Percentiles rank a stretch among this genome's conserved stretches.
Evolutionary conservation across 2,888 invertebrate species (phyloP).

Genomic region (Oligia fasciuncula): DNA sequence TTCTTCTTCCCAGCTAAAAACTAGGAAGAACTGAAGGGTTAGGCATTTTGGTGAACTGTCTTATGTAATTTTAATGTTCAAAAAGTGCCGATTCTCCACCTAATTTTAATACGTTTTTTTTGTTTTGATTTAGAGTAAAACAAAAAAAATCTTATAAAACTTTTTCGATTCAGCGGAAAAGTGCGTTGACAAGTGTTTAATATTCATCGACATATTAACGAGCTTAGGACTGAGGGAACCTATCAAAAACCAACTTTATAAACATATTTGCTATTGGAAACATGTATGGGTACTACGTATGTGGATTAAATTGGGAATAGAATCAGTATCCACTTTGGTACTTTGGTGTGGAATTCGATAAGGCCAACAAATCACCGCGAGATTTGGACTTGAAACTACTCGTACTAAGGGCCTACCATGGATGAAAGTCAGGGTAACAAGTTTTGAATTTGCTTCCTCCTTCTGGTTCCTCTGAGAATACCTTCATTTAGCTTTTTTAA

Average conservation of each 20-base stretch:
- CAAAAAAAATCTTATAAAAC: too few relatives aligned
- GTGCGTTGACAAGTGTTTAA: conserved; percentile 17
- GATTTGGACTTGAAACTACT: background rate
- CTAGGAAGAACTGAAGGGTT: too few relatives aligned
- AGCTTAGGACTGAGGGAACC: background rate
- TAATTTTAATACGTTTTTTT: too few relatives aligned
- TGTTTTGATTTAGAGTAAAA: too few relatives aligned
- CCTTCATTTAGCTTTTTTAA: background rate
- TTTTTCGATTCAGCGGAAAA: background rate
- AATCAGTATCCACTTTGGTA: conserved; percentile 9
- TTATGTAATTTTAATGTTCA: too few relatives aligned
- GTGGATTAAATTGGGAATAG: conserved; percentile 4
- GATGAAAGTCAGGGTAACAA: background rate
- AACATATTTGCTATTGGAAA: conserved; percentile 17
- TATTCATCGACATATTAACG: conserved; percentile 39
- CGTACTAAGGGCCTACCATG: too few relatives aligned
- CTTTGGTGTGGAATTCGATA: background rate
- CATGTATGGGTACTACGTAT: background rate
- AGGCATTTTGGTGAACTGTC: too few relatives aligned
- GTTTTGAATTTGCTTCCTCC: background rate
- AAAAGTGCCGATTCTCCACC: too few relatives aligned
- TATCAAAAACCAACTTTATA: conserved; percentile 24
- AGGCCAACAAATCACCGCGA: background rate
- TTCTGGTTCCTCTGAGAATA: background rate
- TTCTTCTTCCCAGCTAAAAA: too few relatives aligned